A percentile compares a stretch with the other conserved stretches of the same genome.
These are phyloP conservation scores for Oryzias melastigma DNA, from an alignment of 2,113 vertebrate species.

Conservation along the genomic window DNA sequence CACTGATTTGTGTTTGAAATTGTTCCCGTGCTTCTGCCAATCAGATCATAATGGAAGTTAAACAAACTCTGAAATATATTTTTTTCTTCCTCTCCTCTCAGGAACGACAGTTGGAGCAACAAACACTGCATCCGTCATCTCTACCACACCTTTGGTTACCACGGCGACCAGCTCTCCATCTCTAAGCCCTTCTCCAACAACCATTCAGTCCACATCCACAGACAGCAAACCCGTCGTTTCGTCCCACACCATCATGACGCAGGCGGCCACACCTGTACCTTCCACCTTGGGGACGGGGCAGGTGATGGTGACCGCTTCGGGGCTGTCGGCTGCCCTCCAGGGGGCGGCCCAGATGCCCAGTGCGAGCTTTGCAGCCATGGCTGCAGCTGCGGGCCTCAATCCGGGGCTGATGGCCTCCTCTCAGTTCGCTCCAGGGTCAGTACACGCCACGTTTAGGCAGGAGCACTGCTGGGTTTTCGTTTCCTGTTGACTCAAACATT, in stretches of 20 bases:
- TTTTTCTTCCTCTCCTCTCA: conserved; percentile 38
- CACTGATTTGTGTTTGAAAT: too few relatives aligned
- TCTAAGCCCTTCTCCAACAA: conserved; percentile 85
- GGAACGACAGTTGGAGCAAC: conserved; percentile 85
- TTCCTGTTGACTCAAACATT: neutral
- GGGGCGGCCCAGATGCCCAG: conserved; percentile 87
- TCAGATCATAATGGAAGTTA: too few relatives aligned
- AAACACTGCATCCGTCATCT: conserved; percentile 93
- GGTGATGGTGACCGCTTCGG: conserved; percentile 91
- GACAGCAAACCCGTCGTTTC: conserved; percentile 75
- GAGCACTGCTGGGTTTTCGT: neutral
- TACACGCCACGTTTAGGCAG: neutral
- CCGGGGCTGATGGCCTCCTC: conserved; percentile 95
- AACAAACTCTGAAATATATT: too few relatives aligned
- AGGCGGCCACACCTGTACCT: conserved; percentile 83
- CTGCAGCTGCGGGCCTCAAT: conserved; percentile 92
- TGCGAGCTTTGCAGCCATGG: conserved; percentile 95
- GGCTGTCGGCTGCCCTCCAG: conserved; percentile 88
- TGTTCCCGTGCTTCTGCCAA: too few relatives aligned
- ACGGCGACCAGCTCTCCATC: conserved; percentile 86
- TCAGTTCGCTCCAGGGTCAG: conserved; percentile 93
- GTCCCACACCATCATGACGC: conserved; percentile 81
- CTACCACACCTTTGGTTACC: conserved; percentile 84
- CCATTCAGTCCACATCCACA: conserved; percentile 72
- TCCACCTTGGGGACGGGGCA: conserved; percentile 85